phyloP scores from a whole-genome alignment of 2,797 vertebrate species.

The Balearica regulorum region DNA sequence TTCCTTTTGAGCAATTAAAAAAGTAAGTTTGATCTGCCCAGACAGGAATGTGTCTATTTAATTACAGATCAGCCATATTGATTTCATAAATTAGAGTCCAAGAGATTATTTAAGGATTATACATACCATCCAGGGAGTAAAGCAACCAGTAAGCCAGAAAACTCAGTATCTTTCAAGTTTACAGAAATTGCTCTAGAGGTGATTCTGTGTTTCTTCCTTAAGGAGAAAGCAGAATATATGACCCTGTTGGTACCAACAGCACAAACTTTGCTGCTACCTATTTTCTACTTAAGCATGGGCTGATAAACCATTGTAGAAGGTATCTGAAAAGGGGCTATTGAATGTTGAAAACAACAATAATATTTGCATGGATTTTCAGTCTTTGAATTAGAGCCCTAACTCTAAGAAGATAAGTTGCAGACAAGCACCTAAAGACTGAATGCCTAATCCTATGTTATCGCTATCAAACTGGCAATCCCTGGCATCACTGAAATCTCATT shows the following conservation, averaged over 20 bases:
- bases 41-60: background rate
- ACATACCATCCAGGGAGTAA: background rate
- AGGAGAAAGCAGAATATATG: background rate
- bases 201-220: background rate
- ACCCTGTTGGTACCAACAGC: background rate
- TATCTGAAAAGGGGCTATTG: background rate
- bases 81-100: background rate
- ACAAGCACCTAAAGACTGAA: background rate
- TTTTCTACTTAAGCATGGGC: background rate
- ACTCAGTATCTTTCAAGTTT: background rate
- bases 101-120: background rate
- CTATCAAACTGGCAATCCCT: background rate
- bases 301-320: background rate
- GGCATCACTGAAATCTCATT: background rate
- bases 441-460: background rate
- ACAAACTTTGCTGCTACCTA: background rate
- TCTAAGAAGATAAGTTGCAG: background rate
- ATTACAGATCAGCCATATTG: background rate
- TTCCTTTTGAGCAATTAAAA: slow-evolving; percentile 30
- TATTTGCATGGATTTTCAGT: background rate
- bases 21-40: background rate
- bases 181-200: background rate
- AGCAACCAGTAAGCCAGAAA: background rate
- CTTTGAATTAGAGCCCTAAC: background rate
- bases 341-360: background rate